Evolutionary conservation across 2,888 invertebrate genomes (phyloP).

Genomic region (Leptodirus hochenwartii): DNA sequence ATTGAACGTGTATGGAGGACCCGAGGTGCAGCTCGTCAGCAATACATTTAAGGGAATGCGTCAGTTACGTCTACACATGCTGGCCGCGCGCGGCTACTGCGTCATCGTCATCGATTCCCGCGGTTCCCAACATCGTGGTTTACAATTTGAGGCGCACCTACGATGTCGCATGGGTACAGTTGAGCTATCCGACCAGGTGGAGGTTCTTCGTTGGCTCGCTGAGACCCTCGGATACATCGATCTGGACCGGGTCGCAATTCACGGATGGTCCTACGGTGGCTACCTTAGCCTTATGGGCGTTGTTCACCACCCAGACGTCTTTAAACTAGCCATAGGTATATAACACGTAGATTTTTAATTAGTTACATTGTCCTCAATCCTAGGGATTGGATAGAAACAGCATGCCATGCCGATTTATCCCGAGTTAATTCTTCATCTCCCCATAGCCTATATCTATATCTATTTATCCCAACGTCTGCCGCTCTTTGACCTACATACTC

Average conservation of each 20-base stretch:
- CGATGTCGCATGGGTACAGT: constrained; percentile 83
- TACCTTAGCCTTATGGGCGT: constrained; percentile 91
- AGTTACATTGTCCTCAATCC: too few relatives aligned
- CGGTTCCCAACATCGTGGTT: constrained; percentile 86
- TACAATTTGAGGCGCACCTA: constrained; percentile 81
- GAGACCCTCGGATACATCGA: constrained; percentile 79
- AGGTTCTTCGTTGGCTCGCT: constrained; percentile 75
- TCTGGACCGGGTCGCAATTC: constrained; percentile 79
- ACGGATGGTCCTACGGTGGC: constrained; percentile 99
- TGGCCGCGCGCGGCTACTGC: constrained; percentile 89
- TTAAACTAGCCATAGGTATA: constrained; percentile 90
- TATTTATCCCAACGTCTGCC: too few relatives aligned
- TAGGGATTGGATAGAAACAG: too few relatives aligned
- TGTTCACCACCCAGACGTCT: constrained; percentile 80
- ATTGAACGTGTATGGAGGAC: constrained; percentile 94
- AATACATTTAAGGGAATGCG: constrained; percentile 89
- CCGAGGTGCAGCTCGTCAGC: constrained; percentile 92
- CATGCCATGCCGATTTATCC: too few relatives aligned
- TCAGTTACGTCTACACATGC: constrained; percentile 82
- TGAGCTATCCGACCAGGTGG: constrained; percentile 82
- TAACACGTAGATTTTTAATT: too few relatives aligned
- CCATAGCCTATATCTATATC: too few relatives aligned
- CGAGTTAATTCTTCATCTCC: too few relatives aligned
- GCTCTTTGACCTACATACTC: too few relatives aligned
- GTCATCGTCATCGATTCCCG: constrained; percentile 90